Evolutionary conservation across 2,888 invertebrate genomes (phyloP).

Genomic region (Scelioninae gen. 2): DNA sequence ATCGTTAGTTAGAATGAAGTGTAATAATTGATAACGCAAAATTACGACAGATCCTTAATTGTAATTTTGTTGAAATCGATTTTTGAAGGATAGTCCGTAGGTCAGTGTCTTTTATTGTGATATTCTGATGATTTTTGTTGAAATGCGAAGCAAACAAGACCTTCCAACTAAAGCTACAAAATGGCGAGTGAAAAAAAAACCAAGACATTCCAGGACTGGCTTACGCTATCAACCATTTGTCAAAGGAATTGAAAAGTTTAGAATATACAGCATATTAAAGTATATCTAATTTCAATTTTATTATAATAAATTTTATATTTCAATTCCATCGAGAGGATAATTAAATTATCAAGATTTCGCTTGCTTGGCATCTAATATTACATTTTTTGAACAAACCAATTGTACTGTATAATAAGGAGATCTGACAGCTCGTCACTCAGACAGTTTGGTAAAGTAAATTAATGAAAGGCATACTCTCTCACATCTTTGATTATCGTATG

Average conservation of each 20-base stretch:
- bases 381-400: constrained; percentile 64
- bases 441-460: constrained; percentile 54
- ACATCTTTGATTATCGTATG: constrained; percentile 59
- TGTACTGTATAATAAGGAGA: constrained; percentile 64
- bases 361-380: constrained; percentile 41
- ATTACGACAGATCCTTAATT: constrained; percentile 13
- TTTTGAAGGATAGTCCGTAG: constrained; percentile 62
- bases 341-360: constrained; percentile 34
- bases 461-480: constrained; percentile 64
- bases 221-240: constrained; percentile 29
- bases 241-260: constrained; percentile 27
- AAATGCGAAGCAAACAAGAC: constrained; percentile 39
- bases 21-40: not conserved
- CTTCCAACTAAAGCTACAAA: constrained; percentile 21
- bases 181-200: constrained; percentile 4
- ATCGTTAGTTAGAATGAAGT: no score
- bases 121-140: constrained; percentile 65
- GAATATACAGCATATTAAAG: no score
- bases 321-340: constrained; percentile 32
- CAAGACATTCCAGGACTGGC: constrained; percentile 46
- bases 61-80: constrained; percentile 50
- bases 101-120: constrained; percentile 71
- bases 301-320: no score
- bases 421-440: constrained; percentile 60
- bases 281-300: no score